These are phyloP conservation scores for Agrotis segetum DNA, from an alignment of 2,888 invertebrate genomes.

Conservation along the genomic window DNA sequence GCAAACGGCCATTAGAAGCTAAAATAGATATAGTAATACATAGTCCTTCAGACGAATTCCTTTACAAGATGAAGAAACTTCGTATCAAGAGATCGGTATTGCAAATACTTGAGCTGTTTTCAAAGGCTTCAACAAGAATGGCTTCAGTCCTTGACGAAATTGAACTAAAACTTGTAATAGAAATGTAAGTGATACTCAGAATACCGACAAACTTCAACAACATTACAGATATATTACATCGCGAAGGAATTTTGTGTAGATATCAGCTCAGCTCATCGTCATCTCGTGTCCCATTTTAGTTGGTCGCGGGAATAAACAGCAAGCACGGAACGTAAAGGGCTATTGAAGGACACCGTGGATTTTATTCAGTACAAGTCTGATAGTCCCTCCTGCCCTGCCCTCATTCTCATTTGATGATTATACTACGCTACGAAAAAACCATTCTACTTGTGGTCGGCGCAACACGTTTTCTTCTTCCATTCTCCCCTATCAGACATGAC, in stretches of 20 bases:
- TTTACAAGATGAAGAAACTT: not conserved
- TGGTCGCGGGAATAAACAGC: too few species aligned
- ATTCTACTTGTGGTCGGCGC: too few species aligned
- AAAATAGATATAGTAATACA: not conserved
- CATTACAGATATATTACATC: conserved; percentile 4
- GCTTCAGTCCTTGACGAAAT: not conserved
- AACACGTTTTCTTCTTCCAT: too few species aligned
- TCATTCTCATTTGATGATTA: too few species aligned
- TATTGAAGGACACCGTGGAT: too few species aligned
- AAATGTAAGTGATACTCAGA: not conserved
- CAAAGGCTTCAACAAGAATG: conserved; percentile 10
- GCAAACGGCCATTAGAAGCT: not conserved
- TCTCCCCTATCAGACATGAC: too few species aligned
- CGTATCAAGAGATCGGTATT: not conserved
- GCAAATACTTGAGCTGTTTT: conserved; percentile 25
- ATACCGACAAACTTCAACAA: not conserved
- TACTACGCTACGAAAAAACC: too few species aligned
- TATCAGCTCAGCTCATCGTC: too few species aligned
- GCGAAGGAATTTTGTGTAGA: not conserved
- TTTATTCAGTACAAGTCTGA: too few species aligned
- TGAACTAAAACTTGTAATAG: conserved; percentile 2
- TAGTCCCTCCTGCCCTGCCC: too few species aligned
- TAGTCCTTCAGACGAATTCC: not conserved
- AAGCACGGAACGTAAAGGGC: too few species aligned
- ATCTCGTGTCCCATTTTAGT: too few species aligned